A percentile compares a stretch with the other conserved stretches of the same genome.
phyloP scores from a whole-genome alignment of 2,888 invertebrate genomes.

The Allolobophora icterica region DNA sequence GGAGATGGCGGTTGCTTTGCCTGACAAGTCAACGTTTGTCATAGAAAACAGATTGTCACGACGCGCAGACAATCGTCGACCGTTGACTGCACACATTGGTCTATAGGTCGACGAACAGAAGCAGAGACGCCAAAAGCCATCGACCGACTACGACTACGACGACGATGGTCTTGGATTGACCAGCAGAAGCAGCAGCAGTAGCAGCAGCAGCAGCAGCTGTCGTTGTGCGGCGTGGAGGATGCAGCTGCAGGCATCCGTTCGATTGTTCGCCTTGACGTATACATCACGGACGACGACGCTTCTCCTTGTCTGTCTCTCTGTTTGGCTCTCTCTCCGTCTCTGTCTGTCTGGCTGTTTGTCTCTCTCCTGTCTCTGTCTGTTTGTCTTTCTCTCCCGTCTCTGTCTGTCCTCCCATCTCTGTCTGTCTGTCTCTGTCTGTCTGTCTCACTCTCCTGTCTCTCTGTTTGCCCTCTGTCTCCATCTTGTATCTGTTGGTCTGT shows the following conservation, averaged over 20 bases:
- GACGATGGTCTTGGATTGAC: neutral
- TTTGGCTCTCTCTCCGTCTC: neutral
- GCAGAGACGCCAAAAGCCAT: neutral
- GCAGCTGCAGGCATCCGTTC: neutral
- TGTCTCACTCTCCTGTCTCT: neutral
- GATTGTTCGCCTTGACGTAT: neutral
- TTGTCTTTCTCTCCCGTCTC: neutral
- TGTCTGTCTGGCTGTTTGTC: too few relatives aligned
- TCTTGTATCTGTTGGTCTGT: neutral
- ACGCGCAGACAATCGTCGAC: neutral
- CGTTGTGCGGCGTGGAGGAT: neutral
- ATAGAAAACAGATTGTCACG: neutral
- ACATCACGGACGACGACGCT: neutral
- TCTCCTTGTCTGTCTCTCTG: neutral
- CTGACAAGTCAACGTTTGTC: neutral
- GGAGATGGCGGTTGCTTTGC: neutral
- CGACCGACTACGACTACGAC: neutral
- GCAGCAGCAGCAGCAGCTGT: neutral
- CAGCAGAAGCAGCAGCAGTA: too few relatives aligned
- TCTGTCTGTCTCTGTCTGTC: neutral
- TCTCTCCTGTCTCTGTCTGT: neutral
- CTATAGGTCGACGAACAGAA: neutral
- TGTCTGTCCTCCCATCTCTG: neutral
- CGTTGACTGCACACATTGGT: neutral
- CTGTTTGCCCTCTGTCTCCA: too few relatives aligned